Conservation (phyloP, 2,888 invertebrate genomes). For the Standfussiana lucernea region DNA sequence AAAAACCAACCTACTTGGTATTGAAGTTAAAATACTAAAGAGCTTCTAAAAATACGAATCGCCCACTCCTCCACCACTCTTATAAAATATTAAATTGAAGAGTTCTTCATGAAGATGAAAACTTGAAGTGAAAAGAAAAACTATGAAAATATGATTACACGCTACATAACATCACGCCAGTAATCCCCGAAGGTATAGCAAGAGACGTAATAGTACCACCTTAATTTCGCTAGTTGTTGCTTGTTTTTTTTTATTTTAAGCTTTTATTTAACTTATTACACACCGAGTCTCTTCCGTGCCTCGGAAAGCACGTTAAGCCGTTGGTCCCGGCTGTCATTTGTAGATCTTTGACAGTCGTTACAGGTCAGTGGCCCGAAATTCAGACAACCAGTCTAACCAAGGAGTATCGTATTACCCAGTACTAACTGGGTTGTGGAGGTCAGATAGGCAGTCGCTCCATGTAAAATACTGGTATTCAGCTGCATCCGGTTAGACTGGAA, state of each 20-base stretch:
- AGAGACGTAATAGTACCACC: not conserved
- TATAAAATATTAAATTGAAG: slow-evolving; percentile 13
- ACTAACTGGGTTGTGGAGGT: too few species aligned
- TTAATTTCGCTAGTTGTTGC: not conserved
- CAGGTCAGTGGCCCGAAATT: too few species aligned
- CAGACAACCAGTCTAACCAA: too few species aligned
- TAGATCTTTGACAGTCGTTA: too few species aligned
- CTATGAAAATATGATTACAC: not conserved
- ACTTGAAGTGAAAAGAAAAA: slow-evolving; percentile 2
- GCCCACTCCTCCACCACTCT: not conserved
- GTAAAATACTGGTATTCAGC: too few species aligned
- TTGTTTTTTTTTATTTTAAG: not conserved
- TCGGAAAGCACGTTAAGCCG: too few species aligned
- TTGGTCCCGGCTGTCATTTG: too few species aligned
- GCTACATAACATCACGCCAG: not conserved
- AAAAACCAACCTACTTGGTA: not conserved
- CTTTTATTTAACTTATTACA: too few species aligned
- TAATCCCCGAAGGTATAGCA: not conserved
- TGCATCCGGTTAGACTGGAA: too few species aligned
- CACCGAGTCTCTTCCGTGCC: too few species aligned
- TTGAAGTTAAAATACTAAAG: not conserved
- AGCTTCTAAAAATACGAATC: not conserved
- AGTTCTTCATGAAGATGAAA: not conserved
- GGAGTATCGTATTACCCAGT: too few species aligned
- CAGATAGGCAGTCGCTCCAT: too few species aligned